Evolutionary conservation across 2,113 vertebrate species (phyloP), one percentile per base, ranked within the genome.

Genomic region (Okapia johnstoni): DNA sequence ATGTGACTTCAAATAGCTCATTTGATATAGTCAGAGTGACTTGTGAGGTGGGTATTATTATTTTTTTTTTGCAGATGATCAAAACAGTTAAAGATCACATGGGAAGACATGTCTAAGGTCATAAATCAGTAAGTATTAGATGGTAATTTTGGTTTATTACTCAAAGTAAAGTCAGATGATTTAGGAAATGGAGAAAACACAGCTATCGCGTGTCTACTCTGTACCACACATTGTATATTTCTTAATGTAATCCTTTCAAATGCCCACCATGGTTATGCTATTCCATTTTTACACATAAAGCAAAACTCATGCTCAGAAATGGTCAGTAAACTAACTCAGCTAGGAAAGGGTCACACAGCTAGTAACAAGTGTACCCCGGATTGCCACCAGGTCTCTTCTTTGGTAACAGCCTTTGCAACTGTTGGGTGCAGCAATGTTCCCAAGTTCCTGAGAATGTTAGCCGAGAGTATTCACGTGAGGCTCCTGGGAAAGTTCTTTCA

Each of bases 21-120:
- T 60, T 55, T 76, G 76, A 85, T 73, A 46, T 57, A n/a, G 6
- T 55, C 54, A n/a, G 30, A 85, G 21, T 46, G 40, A 54, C 25
- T 30, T 50, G 25, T 77, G 52, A 46, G 4, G 26, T 48, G 93
- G 63, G 5, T 73, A 86, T 80, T 40, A 21, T 48, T 30, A 33
- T 73, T 94, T 96, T 92, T 25, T 94, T 90, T 97, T 96, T 93
- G 36, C 60, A 95, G 36, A 90, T 77, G 54, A 90, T 83, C 14
- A 90, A 90, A 88, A 85, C 10, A 28, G 43, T 36, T 76, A 91
- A 91, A 30, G 90, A 81, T 40, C 54, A 93, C 36, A 94, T 61
- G 61, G 86, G 60, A 28, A 81, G 54, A 40, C 17, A 90, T 50
- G 43, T 55, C 17, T 81, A 60, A 94, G 28, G 46, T 85, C 66